Evolutionary conservation across 2,888 invertebrate species (phyloP).

Genomic region (Artemia sp.): DNA sequence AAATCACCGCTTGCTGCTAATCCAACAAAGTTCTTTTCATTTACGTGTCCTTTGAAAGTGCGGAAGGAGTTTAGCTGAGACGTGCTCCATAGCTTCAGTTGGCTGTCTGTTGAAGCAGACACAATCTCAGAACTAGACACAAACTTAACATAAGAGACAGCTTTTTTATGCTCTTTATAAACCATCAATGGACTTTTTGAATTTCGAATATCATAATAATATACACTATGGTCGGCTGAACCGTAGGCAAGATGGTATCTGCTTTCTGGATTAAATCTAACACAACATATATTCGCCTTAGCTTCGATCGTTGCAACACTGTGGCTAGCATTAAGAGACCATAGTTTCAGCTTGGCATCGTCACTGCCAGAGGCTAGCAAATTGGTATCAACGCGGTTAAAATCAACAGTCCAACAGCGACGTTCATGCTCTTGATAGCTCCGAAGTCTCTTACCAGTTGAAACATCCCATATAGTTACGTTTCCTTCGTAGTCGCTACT

Average conservation of each 20-base stretch:
- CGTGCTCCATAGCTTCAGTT: slow-evolving; percentile 76
- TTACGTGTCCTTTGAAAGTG: slow-evolving; percentile 75
- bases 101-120: slow-evolving; percentile 79
- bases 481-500: slow-evolving; percentile 88
- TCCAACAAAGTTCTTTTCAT: slow-evolving; percentile 91
- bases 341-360: slow-evolving; percentile 78
- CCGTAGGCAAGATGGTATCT: slow-evolving; percentile 81
- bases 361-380: slow-evolving; percentile 81
- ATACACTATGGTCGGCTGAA: slow-evolving; percentile 93
- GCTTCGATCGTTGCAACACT: slow-evolving; percentile 76
- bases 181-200: slow-evolving; percentile 60
- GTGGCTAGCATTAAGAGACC: slow-evolving; percentile 68
- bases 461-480: slow-evolving; percentile 71
- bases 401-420: slow-evolving; percentile 88
- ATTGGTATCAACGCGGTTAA: slow-evolving; percentile 73
- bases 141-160: slow-evolving; percentile 85
- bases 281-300: slow-evolving; percentile 87
- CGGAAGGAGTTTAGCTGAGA: slow-evolving; percentile 47
- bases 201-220: slow-evolving; percentile 79
- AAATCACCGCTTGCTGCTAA: slow-evolving; percentile 79
- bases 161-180: slow-evolving; percentile 76
- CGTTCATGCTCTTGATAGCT: slow-evolving; percentile 75
- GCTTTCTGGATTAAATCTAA: slow-evolving; percentile 68
- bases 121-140: slow-evolving; percentile 66
- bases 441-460: slow-evolving; percentile 52